Evolutionary conservation across 1,140 invertebrate species (phyloP), one percentile per base, ranked within the genome.

Genomic region (Lepidurus packardi): DNA sequence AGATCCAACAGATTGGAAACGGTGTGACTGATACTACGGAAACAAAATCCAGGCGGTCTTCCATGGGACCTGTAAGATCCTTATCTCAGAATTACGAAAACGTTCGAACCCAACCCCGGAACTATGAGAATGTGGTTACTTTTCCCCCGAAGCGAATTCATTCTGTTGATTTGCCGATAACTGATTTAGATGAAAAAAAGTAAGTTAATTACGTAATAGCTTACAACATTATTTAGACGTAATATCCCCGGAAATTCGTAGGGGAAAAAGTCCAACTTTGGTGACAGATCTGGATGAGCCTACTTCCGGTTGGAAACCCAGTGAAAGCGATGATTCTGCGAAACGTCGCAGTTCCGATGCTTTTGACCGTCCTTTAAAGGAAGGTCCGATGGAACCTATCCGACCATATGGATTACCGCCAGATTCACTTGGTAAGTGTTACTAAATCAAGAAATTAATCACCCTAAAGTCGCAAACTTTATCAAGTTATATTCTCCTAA

Each of bases 1-100:
- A 78, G 25, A 78, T 78, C n/a, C 78, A 78, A 45, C 78, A 78
- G 43, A 24, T 78, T 42, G 42, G 65, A 77, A 77, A 65, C 16
- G 42, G 42, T 75, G 74, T 53, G 34, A 47, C 41, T 5, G 41
- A 77, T n/a, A 6, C 16, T 45, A 77, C 34, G 24, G 76, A 77
- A 47, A 24, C 76, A 47, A 41, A 77, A 47, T 47, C 21, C 41
- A 13, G 76, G 11, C 21, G 47, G 16, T 42, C 43, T 10, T 25
- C 75, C 25, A 44, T 43, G 9, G 75, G 24, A 34, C 43, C 43
- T 21, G 43, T 77, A 13, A 9, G 75, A 16, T 25, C 43, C 1
- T 16, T 44, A 16, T 25, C 43, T 10, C 25, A 47, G 24, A 77
- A 77, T 44, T 77, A 77, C 44, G 75, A 77, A 77, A 77, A 77